These are phyloP conservation scores for Hypomesus transpacificus DNA, from an alignment of 2,113 vertebrate genomes.

Conservation along the genomic window DNA sequence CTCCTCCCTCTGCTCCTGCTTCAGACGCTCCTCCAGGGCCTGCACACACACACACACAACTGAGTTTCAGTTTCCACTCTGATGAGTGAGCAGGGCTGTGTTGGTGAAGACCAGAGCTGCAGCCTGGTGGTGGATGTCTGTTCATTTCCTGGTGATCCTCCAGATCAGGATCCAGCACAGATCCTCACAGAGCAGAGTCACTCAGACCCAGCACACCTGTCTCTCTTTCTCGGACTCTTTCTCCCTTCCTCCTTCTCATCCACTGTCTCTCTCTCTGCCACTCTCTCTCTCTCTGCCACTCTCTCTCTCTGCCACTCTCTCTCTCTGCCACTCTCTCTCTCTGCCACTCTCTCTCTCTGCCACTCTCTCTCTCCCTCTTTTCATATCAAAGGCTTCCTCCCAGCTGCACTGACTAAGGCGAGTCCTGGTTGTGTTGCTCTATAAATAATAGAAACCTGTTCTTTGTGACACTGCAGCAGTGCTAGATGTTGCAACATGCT, in stretches of 20 bases:
- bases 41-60: slow-evolving; percentile 45
- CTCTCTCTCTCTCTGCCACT: too few relatives aligned
- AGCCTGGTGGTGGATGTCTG: not conserved
- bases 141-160: too few relatives aligned
- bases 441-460: not conserved
- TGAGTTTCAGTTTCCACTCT: not conserved
- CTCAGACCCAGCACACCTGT: not conserved
- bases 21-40: slow-evolving; percentile 90
- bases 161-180: too few relatives aligned
- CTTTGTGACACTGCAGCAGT: not conserved
- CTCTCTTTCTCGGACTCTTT: too few relatives aligned
- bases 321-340: too few relatives aligned
- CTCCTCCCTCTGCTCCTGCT: slow-evolving; percentile 90
- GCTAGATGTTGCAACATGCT: not conserved
- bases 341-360: too few relatives aligned
- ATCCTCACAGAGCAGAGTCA: too few relatives aligned
- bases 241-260: too few relatives aligned
- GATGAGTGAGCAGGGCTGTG: not conserved
- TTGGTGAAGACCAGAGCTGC: not conserved
- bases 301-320: too few relatives aligned
- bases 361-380: not conserved
- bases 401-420: not conserved
- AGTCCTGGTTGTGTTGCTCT: not conserved
- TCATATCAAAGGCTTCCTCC: not conserved
- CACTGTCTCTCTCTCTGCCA: too few relatives aligned